Evolutionary conservation across 1,140 invertebrate genomes (phyloP), one percentile per base, ranked within the genome.

Genomic region (Zaprionus ghesquierei): DNA sequence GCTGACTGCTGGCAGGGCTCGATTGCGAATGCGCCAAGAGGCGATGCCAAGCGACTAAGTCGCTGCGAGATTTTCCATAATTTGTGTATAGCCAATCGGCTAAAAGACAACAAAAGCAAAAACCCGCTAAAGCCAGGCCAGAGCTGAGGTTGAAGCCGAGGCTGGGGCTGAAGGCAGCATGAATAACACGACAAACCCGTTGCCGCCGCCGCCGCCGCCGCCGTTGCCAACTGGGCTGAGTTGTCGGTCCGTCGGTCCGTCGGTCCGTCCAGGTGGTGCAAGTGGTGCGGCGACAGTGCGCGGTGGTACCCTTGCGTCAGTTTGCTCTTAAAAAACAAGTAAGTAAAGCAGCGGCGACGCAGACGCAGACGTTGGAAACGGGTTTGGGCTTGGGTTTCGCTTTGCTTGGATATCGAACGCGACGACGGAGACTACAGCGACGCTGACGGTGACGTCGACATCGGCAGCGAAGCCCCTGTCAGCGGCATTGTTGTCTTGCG

Each of bases 181-280:
- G 44, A 72, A 76, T 79, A 86, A 87, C 84, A 79, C 8, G 76
- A 79, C 59, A 86, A 87, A 86, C 82, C 82, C 84, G 82, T 86
- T 86, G 76, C 62, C 22, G 50, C 35, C 13, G 31, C 31, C 31
- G 13, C 10, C 31, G 10, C 10, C 10, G 31, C 31, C n/a, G n/a
- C n/a, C n/a, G n/a, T n/a, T 29, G 27, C 27, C 27, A 25, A 68
- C 62, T 64, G 62, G 53, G 60, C 25, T 50, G 54, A 58, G n/a
- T 56, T 60, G 62, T 59, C 56, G 4, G 31, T 38, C n/a, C n/a
- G n/a, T 35, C 33, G 3, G 0, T 13, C 33, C 12, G 33, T 1
- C 33, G 12, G 12, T 3, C 35, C 41, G 41, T 18, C 15, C 58
- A 23, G 50, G n/a, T 41, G 44, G 31, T 53, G 59, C 66, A 58